These are phyloP conservation scores for Patella depressa DNA, from an alignment of 2,888 invertebrate species.

Conservation along the genomic window DNA sequence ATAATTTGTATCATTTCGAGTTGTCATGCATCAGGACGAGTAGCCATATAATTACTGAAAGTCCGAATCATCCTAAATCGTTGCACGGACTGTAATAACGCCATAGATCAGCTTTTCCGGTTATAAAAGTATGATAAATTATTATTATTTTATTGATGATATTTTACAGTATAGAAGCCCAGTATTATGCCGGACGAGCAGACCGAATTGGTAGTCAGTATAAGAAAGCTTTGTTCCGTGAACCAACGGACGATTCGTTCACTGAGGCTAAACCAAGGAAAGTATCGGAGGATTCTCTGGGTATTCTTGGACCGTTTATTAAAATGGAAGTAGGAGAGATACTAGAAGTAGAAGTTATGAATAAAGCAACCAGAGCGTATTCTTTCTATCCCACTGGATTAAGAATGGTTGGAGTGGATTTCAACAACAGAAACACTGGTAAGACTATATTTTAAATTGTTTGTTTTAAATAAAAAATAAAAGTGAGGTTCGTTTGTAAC, in stretches of 20 bases:
- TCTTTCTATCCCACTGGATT: conserved; percentile 51
- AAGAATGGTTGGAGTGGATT: neutral
- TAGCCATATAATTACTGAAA: too few relatives aligned
- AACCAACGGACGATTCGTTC: conserved; percentile 28
- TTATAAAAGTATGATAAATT: neutral
- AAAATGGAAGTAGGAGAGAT: conserved; percentile 40
- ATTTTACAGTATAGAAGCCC: conserved; percentile 30
- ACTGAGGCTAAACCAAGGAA: conserved; percentile 9
- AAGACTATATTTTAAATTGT: too few relatives aligned
- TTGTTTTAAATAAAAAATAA: too few relatives aligned
- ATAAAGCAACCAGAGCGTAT: conserved; percentile 43
- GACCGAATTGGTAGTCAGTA: conserved; percentile 41
- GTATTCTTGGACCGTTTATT: conserved; percentile 41
- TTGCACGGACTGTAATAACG: neutral
- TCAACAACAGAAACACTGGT: neutral
- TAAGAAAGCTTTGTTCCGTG: conserved; percentile 39
- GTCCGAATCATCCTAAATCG: too few relatives aligned
- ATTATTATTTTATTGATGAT: too few relatives aligned
- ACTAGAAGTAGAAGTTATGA: conserved; percentile 42
- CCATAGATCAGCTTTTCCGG: neutral
- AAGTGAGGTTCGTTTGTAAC: too few relatives aligned
- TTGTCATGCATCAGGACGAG: too few relatives aligned
- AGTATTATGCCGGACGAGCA: conserved; percentile 29
- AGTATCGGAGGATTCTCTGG: conserved; percentile 31
- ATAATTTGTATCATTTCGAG: too few relatives aligned